These are phyloP conservation scores for Yponomeuta plumbellus DNA, from an alignment of 2,888 invertebrate species.

Conservation along the genomic window DNA sequence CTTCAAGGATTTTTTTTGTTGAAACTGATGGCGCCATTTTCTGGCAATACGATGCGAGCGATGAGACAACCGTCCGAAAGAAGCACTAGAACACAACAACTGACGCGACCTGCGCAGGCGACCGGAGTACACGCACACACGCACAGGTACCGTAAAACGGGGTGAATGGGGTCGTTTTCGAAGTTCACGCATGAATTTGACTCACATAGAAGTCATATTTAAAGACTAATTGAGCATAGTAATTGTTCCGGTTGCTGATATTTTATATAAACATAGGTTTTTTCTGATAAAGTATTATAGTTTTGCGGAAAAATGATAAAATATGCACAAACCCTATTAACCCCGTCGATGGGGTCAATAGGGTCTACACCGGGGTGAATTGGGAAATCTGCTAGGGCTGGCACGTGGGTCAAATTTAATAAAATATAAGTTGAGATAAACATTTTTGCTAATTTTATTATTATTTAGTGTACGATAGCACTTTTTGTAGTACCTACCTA, in stretches of 20 bases:
- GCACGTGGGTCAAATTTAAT: background rate
- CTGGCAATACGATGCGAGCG: constrained; percentile 21
- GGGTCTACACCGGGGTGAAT: background rate
- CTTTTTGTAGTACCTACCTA: constrained; percentile 1
- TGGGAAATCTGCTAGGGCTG: background rate
- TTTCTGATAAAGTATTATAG: too few species aligned
- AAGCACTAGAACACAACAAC: constrained; percentile 24
- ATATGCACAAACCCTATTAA: background rate
- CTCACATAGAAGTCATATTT: too few species aligned
- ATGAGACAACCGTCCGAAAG: constrained; percentile 16
- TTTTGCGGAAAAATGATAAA: background rate
- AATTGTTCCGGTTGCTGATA: too few species aligned
- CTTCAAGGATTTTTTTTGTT: constrained; percentile 20
- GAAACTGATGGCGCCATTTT: constrained; percentile 18
- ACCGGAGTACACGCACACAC: constrained; percentile 13
- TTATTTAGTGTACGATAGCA: background rate
- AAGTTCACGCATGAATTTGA: too few species aligned
- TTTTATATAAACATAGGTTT: too few species aligned
- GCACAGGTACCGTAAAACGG: background rate
- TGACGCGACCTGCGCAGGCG: constrained; percentile 26
- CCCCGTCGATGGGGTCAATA: background rate
- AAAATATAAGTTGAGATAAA: background rate
- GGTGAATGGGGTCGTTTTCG: too few species aligned
- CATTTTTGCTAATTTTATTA: constrained; percentile 1
- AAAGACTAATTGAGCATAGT: too few species aligned